Evolutionary conservation across 1,140 invertebrate genomes (phyloP).

Genomic region (Andrena cerasifolii): DNA sequence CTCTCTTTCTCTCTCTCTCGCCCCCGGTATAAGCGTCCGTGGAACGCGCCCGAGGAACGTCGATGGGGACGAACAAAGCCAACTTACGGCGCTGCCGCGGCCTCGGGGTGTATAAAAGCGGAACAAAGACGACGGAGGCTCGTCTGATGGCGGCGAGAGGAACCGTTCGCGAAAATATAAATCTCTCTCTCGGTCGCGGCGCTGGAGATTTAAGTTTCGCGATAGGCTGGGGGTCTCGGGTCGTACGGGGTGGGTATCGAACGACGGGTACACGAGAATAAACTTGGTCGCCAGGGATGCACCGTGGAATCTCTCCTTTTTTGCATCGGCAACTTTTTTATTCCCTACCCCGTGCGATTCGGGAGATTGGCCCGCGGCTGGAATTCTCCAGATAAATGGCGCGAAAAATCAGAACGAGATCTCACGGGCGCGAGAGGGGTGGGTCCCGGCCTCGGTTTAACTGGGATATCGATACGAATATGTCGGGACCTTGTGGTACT

Average conservation of each 20-base stretch:
- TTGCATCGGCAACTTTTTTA: slow-evolving; percentile 64
- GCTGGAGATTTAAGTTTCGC: slow-evolving; percentile 59
- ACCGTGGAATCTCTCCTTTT: slow-evolving; percentile 52
- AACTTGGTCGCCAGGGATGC: slow-evolving; percentile 28
- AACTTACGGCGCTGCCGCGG: slow-evolving; percentile 25
- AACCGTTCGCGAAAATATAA: slow-evolving; percentile 40
- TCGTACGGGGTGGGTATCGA: too few relatives aligned
- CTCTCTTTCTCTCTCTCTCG: background rate
- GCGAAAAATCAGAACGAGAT: slow-evolving; percentile 55
- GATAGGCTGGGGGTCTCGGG: background rate
- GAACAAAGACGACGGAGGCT: background rate
- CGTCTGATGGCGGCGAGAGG: background rate
- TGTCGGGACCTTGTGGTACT: background rate
- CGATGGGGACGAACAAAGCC: slow-evolving; percentile 49
- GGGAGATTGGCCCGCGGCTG: slow-evolving; percentile 26
- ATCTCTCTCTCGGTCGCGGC: slow-evolving; percentile 39
- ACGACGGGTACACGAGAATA: slow-evolving; percentile 48
- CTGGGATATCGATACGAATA: background rate
- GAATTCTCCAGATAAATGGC: slow-evolving; percentile 52
- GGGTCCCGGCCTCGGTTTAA: background rate
- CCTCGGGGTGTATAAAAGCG: background rate
- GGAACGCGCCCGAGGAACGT: slow-evolving; percentile 1
- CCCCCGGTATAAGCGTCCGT: slow-evolving; percentile 43
- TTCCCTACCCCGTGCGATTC: slow-evolving; percentile 48
- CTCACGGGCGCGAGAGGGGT: background rate